Evolutionary conservation across 2,797 vertebrate genomes (phyloP).

Genomic region (Moxostoma hubbsi): DNA sequence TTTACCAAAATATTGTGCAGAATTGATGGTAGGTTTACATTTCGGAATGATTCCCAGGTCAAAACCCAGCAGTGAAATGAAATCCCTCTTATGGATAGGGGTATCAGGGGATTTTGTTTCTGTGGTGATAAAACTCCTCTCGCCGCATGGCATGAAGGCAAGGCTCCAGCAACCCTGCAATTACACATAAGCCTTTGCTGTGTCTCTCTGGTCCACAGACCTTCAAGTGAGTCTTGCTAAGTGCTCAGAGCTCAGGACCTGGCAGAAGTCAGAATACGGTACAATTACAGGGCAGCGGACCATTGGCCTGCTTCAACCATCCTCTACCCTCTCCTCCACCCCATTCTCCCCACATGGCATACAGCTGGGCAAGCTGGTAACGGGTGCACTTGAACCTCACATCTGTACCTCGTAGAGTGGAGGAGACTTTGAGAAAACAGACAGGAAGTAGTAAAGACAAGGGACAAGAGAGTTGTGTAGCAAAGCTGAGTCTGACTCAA

Average conservation of each 20-base stretch:
- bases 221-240: constrained; percentile 10
- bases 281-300: constrained; percentile 48
- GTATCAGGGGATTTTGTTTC: neutral
- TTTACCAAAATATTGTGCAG: too few species aligned
- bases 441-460: constrained; percentile 36
- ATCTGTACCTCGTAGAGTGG: constrained; percentile 57
- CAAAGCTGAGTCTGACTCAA: neutral
- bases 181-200: constrained; percentile 24
- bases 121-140: constrained; percentile 10
- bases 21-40: neutral
- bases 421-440: constrained; percentile 50
- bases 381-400: constrained; percentile 46
- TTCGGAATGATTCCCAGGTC: neutral
- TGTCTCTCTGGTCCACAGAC: constrained; percentile 21
- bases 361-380: constrained; percentile 55
- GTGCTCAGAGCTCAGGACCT: constrained; percentile 23
- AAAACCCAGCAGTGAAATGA: too few species aligned
- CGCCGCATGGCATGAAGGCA: constrained; percentile 18
- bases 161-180: constrained; percentile 22
- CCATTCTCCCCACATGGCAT: constrained; percentile 63
- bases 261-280: constrained; percentile 25
- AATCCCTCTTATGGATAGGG: neutral
- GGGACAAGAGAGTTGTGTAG: neutral
- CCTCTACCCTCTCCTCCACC: constrained; percentile 62
- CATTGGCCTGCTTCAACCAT: constrained; percentile 30